Percentiles rank a stretch among this genome's conserved stretches.
These are phyloP conservation scores for Pecten maximus DNA, from an alignment of 2,888 invertebrate species.

Conservation along the genomic window DNA sequence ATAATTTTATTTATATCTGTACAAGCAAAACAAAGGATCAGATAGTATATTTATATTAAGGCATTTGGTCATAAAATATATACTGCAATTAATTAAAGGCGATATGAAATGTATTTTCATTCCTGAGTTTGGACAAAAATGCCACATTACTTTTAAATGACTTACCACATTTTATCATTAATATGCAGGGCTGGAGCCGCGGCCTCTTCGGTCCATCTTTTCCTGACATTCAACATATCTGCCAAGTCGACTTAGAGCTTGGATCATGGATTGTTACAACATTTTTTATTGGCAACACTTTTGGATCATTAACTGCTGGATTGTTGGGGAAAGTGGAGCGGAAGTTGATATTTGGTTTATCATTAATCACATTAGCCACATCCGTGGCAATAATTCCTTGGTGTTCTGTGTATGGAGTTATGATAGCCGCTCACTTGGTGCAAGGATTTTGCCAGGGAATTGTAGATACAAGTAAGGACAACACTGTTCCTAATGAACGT, in stretches of 20 bases:
- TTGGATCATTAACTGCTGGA: neutral
- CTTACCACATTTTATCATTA: neutral
- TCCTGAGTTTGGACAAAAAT: neutral
- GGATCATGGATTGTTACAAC: neutral
- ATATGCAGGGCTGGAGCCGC: neutral
- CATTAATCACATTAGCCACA: neutral
- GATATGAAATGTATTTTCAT: too few relatives aligned
- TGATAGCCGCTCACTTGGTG: neutral
- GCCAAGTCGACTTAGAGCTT: neutral
- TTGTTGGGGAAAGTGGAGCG: neutral
- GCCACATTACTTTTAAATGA: neutral
- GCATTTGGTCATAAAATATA: too few relatives aligned
- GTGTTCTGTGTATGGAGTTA: neutral
- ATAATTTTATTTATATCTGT: neutral
- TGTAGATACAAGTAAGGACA: neutral
- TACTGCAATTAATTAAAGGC: neutral
- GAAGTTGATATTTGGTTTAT: neutral
- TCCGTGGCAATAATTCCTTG: neutral
- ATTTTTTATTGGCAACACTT: neutral
- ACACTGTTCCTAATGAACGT: too few relatives aligned
- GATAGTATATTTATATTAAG: too few relatives aligned
- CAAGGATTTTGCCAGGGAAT: constrained; percentile 15
- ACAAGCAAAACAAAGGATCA: too few relatives aligned
- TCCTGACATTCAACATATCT: neutral
- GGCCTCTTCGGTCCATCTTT: neutral